Base-by-base conservation (phyloP, 35 echinoderm and acorn worm species). In the Heliocidaris erythrogramma region DNA sequence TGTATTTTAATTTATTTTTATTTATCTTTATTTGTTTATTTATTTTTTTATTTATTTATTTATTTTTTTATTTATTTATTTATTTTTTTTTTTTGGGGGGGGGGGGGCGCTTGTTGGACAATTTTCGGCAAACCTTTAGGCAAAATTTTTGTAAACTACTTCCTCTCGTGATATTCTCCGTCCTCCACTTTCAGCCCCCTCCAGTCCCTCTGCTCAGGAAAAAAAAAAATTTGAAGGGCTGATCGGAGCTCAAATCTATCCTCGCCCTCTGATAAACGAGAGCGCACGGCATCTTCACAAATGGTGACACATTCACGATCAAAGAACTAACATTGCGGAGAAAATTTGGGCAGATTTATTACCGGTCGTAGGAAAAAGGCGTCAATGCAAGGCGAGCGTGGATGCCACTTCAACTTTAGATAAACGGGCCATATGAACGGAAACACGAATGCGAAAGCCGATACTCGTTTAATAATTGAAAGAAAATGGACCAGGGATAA, bases 391-490 rank as follows among this genome's bases (percentile, higher is more conserved):
- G n/a, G 65, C 65, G 27, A 78, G 65, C 65, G 24, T 78, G 65
- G 65, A 78, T 78, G 65, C 65, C 65, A 78, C 65, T 78, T 78
- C 65, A 78, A n/a, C 21, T 78, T n/a, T 27, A 78, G 65, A 78
- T 78, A 78, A 78, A 78, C 65, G 65, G 65, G 14, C 65, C 65
- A 24, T 78, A 27, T 78, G 65, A 78, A 78, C 65, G 65, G 65
- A 78, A 78, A 78, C 65, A 78, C 65, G 65, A 78, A 78, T 78
- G 65, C 14, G 65, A 78, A 78, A 78, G 65, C 65, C 65, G 65
- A 78, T 78, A 78, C 65, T 78, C 65, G 65, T 78, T 78, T 78
- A 78, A 78, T 78, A 78, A 78, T 78, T 78, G 65, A 78, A 78
- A 78, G 65, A 78, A 21, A 78, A 78, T 78, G 21, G 65, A 78